Conservation (phyloP, 1,140 invertebrate genomes). For the Drosophila funebris region DNA sequence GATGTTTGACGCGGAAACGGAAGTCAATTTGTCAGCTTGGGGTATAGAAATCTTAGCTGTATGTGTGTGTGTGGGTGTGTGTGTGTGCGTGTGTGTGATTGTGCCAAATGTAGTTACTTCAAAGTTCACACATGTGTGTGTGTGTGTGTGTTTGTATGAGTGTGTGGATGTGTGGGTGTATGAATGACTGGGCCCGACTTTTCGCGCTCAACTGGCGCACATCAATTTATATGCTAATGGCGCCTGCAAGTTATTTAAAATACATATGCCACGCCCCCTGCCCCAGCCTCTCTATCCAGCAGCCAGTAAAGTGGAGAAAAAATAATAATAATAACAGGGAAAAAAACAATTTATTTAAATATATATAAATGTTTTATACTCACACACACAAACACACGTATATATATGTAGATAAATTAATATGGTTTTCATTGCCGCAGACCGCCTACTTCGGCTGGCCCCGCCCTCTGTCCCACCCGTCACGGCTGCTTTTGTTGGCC, state of each 20-base stretch:
- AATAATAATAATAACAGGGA: constrained; percentile 17
- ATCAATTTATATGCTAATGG: constrained; percentile 79
- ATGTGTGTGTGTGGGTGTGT: neutral
- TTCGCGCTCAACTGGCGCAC: constrained; percentile 56
- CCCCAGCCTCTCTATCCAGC: neutral
- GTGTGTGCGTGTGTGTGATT: constrained; percentile 9
- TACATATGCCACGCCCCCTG: constrained; percentile 62
- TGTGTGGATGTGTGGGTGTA: constrained; percentile 18
- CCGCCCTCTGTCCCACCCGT: constrained; percentile 8
- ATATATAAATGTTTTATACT: constrained; percentile 59
- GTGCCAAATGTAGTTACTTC: constrained; percentile 52
- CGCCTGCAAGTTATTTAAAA: constrained; percentile 70
- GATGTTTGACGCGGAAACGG: constrained; percentile 70
- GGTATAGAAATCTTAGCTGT: constrained; percentile 38
- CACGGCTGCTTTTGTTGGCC: neutral
- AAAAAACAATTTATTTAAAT: constrained; percentile 74
- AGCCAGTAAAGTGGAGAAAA: constrained; percentile 9
- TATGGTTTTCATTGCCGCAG: constrained; percentile 51
- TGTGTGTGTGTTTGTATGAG: constrained; percentile 1
- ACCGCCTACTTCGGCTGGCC: constrained; percentile 38
- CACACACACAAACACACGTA: neutral
- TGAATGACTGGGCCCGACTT: constrained; percentile 29
- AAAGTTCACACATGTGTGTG: constrained; percentile 2
- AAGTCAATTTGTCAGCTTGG: constrained; percentile 79
- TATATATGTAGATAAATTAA: constrained; percentile 46